These are phyloP conservation scores for Edolisoma coerulescens DNA, from an alignment of 2,113 vertebrate genomes.

Conservation along the genomic window DNA sequence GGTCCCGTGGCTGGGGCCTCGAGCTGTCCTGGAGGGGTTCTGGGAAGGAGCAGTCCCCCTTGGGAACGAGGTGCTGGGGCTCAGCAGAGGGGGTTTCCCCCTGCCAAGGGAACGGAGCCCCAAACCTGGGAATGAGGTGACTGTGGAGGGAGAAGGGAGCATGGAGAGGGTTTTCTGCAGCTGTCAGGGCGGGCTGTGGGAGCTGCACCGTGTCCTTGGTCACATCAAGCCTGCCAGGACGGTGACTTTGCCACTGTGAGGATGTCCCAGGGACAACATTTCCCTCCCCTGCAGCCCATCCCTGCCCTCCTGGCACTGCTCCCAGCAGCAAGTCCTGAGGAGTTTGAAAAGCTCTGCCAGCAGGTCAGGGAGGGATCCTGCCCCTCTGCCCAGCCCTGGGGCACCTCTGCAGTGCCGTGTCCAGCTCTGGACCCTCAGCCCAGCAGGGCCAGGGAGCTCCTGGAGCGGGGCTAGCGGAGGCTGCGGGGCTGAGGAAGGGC, in stretches of 20 bases:
- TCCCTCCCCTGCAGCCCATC: not conserved
- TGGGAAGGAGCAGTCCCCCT: not conserved
- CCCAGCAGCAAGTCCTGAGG: not conserved
- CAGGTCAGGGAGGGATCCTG: not conserved
- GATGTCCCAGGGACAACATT: fast-evolving
- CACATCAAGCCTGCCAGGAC: not conserved
- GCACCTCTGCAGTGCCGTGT: not conserved
- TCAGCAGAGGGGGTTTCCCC: not conserved
- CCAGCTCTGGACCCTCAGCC: not conserved
- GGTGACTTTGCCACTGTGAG: not conserved
- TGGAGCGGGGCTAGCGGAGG: not conserved
- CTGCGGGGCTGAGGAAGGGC: not conserved
- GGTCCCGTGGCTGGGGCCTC: too few relatives aligned
- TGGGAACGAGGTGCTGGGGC: not conserved
- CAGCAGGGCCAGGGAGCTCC: not conserved
- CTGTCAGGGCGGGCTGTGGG: not conserved
- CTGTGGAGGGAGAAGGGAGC: not conserved
- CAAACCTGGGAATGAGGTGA: not conserved
- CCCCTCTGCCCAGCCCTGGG: not conserved
- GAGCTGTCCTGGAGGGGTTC: not conserved
- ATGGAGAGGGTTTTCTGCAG: not conserved
- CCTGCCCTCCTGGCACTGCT: not conserved
- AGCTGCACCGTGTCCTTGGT: not conserved
- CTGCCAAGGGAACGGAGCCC: not conserved
- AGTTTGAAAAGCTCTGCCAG: not conserved